These are phyloP conservation scores for Pedicia rivosa DNA, from an alignment of 2,888 invertebrate genomes.

Conservation along the genomic window DNA sequence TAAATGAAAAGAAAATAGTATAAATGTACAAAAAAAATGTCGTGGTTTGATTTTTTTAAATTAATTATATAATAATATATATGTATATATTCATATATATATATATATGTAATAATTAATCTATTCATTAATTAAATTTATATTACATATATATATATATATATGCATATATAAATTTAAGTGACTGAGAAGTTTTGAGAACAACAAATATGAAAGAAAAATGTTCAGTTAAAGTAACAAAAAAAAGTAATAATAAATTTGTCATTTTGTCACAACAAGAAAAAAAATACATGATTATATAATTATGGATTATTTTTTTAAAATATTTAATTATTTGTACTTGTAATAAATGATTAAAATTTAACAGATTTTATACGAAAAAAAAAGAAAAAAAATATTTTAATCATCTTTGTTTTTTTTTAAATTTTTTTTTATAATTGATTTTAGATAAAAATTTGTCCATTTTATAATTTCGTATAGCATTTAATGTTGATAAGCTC, in stretches of 20 bases:
- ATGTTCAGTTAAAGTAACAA: neutral
- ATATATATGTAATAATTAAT: neutral
- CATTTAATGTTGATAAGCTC: constrained; percentile 3
- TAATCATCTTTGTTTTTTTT: constrained; percentile 6
- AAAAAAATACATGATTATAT: constrained; percentile 5
- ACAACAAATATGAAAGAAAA: neutral
- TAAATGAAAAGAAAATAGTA: neutral
- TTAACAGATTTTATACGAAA: constrained; percentile 3
- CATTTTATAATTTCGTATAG: neutral
- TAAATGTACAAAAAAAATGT: constrained; percentile 4
- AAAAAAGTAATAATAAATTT: too few relatives aligned
- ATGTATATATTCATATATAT: too few relatives aligned
- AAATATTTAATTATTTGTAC: constrained; percentile 4
- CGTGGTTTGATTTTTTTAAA: constrained; percentile 4
- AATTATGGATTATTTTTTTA: constrained; percentile 1
- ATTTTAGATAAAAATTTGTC: neutral
- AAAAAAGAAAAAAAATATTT: neutral
- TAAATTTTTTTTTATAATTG: constrained; percentile 1
- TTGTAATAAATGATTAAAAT: constrained; percentile 4
- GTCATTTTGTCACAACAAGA: constrained; percentile 4
- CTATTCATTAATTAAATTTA: constrained; percentile 1
- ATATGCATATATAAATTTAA: neutral
- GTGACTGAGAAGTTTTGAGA: neutral
- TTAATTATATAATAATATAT: too few relatives aligned
- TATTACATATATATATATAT: constrained; percentile 5